Evolutionary conservation across 2,888 invertebrate genomes (phyloP).

Genomic region (Hermodice carunculata): DNA sequence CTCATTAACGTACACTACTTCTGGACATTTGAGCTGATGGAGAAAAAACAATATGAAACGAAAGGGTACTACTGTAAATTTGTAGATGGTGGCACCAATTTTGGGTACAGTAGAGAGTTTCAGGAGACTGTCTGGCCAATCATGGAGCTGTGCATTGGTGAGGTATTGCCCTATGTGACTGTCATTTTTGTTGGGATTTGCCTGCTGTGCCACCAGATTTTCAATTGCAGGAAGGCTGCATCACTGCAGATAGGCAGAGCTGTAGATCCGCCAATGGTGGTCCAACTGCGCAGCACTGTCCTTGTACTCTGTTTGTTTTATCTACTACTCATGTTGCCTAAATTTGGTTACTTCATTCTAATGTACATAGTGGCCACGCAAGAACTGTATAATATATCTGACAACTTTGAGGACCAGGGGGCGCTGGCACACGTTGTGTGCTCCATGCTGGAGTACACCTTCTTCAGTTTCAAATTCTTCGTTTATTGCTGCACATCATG

Average conservation of each 20-base stretch:
- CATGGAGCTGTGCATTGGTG: conserved; percentile 49
- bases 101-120: conserved; percentile 42
- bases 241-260: too few relatives aligned
- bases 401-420: conserved; percentile 4
- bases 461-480: conserved; percentile 51
- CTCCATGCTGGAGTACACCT: conserved; percentile 41
- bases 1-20: conserved; percentile 66
- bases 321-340: conserved; percentile 27
- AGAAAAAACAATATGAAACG: conserved; percentile 21
- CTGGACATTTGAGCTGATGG: conserved; percentile 62
- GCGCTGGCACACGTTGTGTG: conserved; percentile 37
- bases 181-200: too few relatives aligned
- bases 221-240: too few relatives aligned
- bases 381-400: conserved; percentile 6
- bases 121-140: conserved; percentile 56
- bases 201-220: too few relatives aligned
- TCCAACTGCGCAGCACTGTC: conserved; percentile 35
- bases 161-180: conserved; percentile 49
- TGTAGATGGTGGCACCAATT: conserved; percentile 28
- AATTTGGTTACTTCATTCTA: conserved; percentile 16
- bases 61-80: conserved; percentile 29
- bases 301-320: conserved; percentile 24
- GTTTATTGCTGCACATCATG: conserved; percentile 48
- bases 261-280: too few relatives aligned
- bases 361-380: conserved; percentile 12